phyloP scores from a whole-genome alignment of 2,888 invertebrate genomes.

The Slavum lentiscoides region DNA sequence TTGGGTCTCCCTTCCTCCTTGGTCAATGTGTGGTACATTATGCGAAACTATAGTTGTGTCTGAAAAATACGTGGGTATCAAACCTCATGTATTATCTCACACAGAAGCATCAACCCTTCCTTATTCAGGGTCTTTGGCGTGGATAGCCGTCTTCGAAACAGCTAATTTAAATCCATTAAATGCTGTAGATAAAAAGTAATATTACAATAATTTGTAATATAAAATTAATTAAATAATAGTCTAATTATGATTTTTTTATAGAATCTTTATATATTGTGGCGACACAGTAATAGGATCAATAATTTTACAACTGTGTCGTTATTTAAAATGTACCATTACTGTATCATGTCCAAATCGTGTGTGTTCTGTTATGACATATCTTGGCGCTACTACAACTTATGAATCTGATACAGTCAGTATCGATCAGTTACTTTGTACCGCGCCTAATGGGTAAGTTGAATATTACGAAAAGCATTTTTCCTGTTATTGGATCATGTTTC shows the following conservation, averaged over 20 bases:
- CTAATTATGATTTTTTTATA: constrained; percentile 57
- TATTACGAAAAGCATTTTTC: neutral
- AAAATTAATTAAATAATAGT: too few relatives aligned
- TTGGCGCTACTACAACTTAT: constrained; percentile 65
- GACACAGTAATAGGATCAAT: constrained; percentile 67
- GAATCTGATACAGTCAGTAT: constrained; percentile 58
- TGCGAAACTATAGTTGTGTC: constrained; percentile 64
- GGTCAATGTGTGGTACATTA: constrained; percentile 65
- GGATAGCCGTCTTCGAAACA: constrained; percentile 63
- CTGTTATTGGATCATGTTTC: neutral
- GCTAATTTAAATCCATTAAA: constrained; percentile 62
- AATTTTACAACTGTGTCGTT: constrained; percentile 64
- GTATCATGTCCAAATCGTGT: constrained; percentile 64
- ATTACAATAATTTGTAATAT: constrained; percentile 5
- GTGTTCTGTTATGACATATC: constrained; percentile 64
- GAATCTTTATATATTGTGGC: constrained; percentile 65
- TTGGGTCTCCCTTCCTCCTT: constrained; percentile 65
- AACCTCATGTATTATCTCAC: constrained; percentile 65
- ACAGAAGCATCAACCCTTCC: constrained; percentile 68
- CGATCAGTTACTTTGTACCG: constrained; percentile 55
- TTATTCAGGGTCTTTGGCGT: constrained; percentile 66
- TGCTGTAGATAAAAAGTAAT: constrained; percentile 63
- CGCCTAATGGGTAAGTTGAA: constrained; percentile 20
- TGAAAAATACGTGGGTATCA: constrained; percentile 63
- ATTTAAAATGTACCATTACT: constrained; percentile 66